Evolutionary conservation across 2,113 vertebrate species (phyloP).

Genomic region (Neotragus pygmaeus): DNA sequence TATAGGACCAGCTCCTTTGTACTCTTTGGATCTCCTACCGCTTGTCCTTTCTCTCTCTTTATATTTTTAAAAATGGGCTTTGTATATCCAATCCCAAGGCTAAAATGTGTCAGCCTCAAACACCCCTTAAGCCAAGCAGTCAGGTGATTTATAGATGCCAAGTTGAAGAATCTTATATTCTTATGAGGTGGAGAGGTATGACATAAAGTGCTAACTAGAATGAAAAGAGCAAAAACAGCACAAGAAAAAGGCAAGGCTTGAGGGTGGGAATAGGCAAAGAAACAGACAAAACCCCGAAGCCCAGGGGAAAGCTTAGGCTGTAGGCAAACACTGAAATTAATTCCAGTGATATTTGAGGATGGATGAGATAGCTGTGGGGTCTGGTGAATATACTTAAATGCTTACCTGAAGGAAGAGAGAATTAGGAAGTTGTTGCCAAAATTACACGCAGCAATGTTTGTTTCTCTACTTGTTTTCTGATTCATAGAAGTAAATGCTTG

Average conservation of each 20-base stretch:
- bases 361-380: not conserved
- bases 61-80: not conserved
- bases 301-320: not conserved
- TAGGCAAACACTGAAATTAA: not conserved
- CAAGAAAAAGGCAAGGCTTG: not conserved
- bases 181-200: not conserved
- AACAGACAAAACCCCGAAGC: not conserved
- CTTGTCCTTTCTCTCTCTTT: not conserved
- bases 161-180: not conserved
- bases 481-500: not conserved
- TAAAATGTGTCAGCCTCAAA: not conserved
- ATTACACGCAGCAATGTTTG: not conserved
- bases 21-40: not conserved
- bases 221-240: not conserved
- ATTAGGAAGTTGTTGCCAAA: slow-evolving; percentile 9
- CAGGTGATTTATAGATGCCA: not conserved
- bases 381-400: not conserved
- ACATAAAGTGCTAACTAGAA: not conserved
- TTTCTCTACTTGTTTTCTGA: not conserved
- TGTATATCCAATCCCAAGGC: not conserved
- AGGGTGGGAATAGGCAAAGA: not conserved
- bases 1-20: not conserved
- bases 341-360: not conserved
- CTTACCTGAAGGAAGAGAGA: not conserved
- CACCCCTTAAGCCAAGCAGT: not conserved